phyloP scores from a whole-genome alignment of 2,797 vertebrate species.

The Ceyx erithaca region DNA sequence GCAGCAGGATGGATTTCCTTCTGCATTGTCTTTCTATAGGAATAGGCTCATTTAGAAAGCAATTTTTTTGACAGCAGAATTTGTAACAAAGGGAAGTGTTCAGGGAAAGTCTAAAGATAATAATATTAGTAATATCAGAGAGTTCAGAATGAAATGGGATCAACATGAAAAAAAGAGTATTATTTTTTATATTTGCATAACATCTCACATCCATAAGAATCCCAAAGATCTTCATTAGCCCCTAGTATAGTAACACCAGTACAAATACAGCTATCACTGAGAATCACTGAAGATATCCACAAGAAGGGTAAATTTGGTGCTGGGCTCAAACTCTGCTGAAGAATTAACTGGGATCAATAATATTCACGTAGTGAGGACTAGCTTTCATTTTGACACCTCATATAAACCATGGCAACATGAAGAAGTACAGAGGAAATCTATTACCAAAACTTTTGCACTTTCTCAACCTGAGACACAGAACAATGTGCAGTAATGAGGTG shows the following conservation, averaged over 20 bases:
- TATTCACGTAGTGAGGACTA: not conserved
- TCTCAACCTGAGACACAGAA: slow-evolving; percentile 17
- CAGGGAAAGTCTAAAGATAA: not conserved
- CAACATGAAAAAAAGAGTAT: not conserved
- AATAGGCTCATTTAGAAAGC: slow-evolving; percentile 27
- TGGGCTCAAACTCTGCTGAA: not conserved
- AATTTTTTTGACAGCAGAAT: slow-evolving; percentile 27
- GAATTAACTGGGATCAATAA: not conserved
- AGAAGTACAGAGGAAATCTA: not conserved
- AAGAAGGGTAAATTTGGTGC: not conserved
- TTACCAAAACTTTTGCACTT: not conserved
- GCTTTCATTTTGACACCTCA: slow-evolving; percentile 37
- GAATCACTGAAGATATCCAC: not conserved
- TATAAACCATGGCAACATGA: not conserved
- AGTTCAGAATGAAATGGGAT: not conserved
- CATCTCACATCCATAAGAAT: not conserved
- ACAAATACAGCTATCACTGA: not conserved
- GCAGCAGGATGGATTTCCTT: slow-evolving; percentile 3
- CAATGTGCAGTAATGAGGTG: slow-evolving; percentile 41
- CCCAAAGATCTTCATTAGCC: not conserved
- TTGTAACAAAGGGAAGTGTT: slow-evolving; percentile 17
- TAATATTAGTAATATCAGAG: not conserved
- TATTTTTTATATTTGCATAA: not conserved
- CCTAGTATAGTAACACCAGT: not conserved
- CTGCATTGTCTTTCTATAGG: not conserved